Conservation (phyloP, 2,113 vertebrate genomes). For the Myiozetetes cayanensis region DNA sequence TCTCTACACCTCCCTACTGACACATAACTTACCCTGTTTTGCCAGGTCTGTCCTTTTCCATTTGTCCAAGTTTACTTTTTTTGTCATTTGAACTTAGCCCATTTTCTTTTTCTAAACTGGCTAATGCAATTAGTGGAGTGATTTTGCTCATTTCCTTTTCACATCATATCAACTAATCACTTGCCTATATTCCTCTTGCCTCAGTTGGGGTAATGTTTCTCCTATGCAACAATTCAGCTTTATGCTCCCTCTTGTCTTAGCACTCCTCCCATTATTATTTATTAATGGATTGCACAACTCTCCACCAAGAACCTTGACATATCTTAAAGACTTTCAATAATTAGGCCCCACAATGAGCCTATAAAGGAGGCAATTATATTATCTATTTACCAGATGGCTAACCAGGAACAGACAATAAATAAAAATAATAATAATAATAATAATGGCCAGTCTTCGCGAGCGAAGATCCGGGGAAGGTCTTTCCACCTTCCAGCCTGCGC, state of each 20-base stretch:
- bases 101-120: background rate
- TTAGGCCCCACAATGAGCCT: slow-evolving; percentile 31
- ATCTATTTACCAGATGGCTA: slow-evolving; percentile 59
- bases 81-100: background rate
- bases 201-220: background rate
- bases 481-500: too few species aligned
- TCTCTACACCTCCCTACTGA: background rate
- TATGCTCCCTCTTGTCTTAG: background rate
- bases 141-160: background rate
- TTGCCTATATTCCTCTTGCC: background rate
- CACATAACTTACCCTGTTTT: background rate
- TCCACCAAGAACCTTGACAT: slow-evolving; percentile 2
- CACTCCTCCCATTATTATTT: background rate
- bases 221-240: background rate
- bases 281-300: slow-evolving; percentile 23
- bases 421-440: too few species aligned
- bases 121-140: background rate
- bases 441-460: too few species aligned
- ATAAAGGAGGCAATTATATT: slow-evolving; percentile 47
- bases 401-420: slow-evolving; percentile 49
- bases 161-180: background rate
- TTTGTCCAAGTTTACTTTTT: slow-evolving; percentile 22
- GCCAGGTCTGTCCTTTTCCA: slow-evolving; percentile 18
- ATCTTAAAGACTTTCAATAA: slow-evolving; percentile 35
- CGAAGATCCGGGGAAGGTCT: too few species aligned